phyloP scores from a whole-genome alignment of 2,888 invertebrate genomes.

The Frankliniella fusca region DNA sequence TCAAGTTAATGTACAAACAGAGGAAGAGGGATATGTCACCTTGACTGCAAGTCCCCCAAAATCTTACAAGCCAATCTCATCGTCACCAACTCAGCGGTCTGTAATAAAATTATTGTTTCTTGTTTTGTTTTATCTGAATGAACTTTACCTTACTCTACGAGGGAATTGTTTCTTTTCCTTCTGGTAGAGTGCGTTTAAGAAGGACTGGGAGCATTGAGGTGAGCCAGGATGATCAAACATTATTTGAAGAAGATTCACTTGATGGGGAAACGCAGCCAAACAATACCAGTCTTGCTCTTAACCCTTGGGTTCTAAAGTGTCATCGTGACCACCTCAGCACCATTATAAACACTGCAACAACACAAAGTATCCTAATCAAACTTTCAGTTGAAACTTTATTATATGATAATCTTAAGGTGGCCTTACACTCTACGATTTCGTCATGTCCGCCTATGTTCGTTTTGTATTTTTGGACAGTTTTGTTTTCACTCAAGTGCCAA shows the following conservation, averaged over 20 bases:
- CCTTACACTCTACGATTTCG: no score
- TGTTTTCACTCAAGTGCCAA: no score
- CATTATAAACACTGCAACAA: conserved; percentile 33
- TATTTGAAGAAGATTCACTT: conserved; percentile 34
- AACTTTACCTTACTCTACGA: no score
- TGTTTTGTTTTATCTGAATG: no score
- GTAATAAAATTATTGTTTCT: neutral
- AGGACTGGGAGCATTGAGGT: conserved; percentile 40
- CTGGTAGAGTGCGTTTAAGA: conserved; percentile 37
- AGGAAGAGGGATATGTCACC: conserved; percentile 50
- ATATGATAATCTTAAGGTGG: neutral
- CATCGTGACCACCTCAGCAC: conserved; percentile 45
- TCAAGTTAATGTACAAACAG: conserved; percentile 48
- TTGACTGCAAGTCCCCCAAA: conserved; percentile 48
- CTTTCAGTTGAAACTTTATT: neutral
- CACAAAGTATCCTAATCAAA: conserved; percentile 40
- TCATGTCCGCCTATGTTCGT: no score
- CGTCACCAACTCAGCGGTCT: conserved; percentile 11
- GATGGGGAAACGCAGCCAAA: neutral
- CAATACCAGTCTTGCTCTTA: conserved; percentile 41
- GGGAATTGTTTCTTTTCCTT: neutral
- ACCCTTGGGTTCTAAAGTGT: conserved; percentile 55
- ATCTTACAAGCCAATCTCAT: conserved; percentile 39
- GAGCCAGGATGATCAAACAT: conserved; percentile 31
- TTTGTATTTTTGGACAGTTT: no score